Conservation (phyloP, 2,797 vertebrate genomes). For the Muscicapa striata region DNA sequence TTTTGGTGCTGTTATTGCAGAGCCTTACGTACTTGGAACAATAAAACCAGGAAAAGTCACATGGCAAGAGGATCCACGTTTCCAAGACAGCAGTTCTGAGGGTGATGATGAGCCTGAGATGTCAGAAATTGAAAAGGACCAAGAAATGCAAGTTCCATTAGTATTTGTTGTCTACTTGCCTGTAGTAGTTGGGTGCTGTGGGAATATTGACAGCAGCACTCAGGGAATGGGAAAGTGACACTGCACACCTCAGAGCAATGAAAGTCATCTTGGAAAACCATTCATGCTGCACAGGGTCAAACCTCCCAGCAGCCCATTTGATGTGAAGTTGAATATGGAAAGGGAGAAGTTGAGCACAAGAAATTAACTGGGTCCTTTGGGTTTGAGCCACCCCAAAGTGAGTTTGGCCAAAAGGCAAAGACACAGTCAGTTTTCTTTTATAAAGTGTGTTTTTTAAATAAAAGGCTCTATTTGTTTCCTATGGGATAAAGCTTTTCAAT, state of each 20-base stretch:
- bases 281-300: neutral
- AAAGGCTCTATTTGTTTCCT: neutral
- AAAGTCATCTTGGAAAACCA: neutral
- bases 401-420: neutral
- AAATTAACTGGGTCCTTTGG: neutral
- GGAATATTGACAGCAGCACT: neutral
- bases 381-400: neutral
- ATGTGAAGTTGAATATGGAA: neutral
- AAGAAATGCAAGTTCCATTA: constrained; percentile 52
- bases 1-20: too few relatives aligned
- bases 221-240: neutral
- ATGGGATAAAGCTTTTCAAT: neutral
- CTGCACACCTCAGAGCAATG: neutral
- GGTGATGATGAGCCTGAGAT: constrained; percentile 77
- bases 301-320: neutral
- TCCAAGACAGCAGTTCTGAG: constrained; percentile 89
- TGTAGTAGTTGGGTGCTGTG: neutral
- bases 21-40: too few relatives aligned
- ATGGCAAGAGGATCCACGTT: too few relatives aligned
- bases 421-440: neutral
- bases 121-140: constrained; percentile 38
- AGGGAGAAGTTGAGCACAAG: neutral
- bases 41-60: too few relatives aligned
- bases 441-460: neutral
- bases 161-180: neutral